Conservation (phyloP, 2,797 vertebrate species). For the Oreochromis grahami region DNA sequence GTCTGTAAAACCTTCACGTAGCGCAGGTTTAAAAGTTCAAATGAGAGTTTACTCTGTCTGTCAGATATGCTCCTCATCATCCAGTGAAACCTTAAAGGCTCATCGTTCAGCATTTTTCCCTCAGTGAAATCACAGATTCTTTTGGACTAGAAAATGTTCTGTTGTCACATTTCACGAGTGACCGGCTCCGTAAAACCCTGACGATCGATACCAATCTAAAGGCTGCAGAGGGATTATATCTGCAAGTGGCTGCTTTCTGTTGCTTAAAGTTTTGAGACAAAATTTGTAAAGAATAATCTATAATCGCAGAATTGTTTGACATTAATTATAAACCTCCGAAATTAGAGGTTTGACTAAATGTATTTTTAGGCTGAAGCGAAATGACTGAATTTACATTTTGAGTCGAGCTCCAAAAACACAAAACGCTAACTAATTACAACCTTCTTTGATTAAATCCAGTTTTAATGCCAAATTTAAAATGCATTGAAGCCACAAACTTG, state of each 20-base stretch:
- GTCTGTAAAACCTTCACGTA: accelerated
- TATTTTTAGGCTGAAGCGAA: not conserved
- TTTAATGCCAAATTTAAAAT: not conserved
- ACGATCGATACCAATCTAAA: not conserved
- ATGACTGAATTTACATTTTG: not conserved
- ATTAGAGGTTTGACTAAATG: not conserved
- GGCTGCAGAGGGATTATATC: accelerated
- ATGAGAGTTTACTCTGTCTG: not conserved
- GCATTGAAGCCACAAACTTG: not conserved
- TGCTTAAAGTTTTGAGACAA: not conserved
- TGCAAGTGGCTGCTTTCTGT: not conserved
- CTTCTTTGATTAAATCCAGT: not conserved
- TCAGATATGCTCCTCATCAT: not conserved
- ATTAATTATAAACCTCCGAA: not conserved
- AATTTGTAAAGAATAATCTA: not conserved
- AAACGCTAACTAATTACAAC: not conserved
- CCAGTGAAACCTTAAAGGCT: not conserved
- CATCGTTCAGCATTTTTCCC: accelerated
- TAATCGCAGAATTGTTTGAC: not conserved
- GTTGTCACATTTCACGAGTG: not conserved
- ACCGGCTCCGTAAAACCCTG: not conserved
- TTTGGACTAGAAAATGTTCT: not conserved
- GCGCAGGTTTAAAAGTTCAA: not conserved
- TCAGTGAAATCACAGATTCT: not conserved
- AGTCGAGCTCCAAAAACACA: not conserved